phyloP scores from a whole-genome alignment of 1,140 invertebrate species.

The Lucilia sericata region DNA sequence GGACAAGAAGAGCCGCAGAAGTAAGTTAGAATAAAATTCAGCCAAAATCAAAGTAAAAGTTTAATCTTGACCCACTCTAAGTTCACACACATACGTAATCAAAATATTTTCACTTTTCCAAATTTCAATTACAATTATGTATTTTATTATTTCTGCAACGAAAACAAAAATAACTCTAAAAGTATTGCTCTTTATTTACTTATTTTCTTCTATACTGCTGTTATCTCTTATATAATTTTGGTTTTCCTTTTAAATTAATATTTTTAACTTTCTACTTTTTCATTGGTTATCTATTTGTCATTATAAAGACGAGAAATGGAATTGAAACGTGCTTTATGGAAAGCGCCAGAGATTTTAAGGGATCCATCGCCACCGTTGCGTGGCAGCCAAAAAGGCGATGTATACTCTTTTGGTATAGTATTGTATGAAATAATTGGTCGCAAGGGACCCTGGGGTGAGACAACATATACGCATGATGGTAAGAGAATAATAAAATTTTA shows the following conservation, averaged over 20 bases:
- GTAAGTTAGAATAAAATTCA: constrained; percentile 63
- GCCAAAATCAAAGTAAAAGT: no score
- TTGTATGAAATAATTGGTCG: constrained; percentile 91
- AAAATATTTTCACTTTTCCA: no score
- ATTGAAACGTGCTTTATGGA: constrained; percentile 82
- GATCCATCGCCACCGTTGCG: constrained; percentile 73
- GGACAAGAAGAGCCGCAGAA: constrained; percentile 78
- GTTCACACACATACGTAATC: no score
- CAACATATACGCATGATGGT: constrained; percentile 73
- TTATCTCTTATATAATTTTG: not conserved
- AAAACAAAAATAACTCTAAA: no score
- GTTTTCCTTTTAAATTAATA: no score
- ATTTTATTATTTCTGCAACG: no score
- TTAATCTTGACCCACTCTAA: no score
- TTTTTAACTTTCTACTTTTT: not conserved
- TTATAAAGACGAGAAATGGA: constrained; percentile 67
- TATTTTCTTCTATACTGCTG: no score
- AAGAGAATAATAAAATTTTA: not conserved
- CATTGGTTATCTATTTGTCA: not conserved
- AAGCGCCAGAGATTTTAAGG: constrained; percentile 87
- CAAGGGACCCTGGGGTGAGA: constrained; percentile 84
- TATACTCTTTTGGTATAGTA: constrained; percentile 92
- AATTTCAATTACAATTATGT: no score
- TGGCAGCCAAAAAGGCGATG: constrained; percentile 86
- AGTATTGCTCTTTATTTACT: no score